Percentiles rank a stretch among this genome's conserved stretches.
These are phyloP conservation scores for Paratrypauchen microcephalus DNA, from an alignment of 2,797 vertebrate genomes.

Conservation along the genomic window DNA sequence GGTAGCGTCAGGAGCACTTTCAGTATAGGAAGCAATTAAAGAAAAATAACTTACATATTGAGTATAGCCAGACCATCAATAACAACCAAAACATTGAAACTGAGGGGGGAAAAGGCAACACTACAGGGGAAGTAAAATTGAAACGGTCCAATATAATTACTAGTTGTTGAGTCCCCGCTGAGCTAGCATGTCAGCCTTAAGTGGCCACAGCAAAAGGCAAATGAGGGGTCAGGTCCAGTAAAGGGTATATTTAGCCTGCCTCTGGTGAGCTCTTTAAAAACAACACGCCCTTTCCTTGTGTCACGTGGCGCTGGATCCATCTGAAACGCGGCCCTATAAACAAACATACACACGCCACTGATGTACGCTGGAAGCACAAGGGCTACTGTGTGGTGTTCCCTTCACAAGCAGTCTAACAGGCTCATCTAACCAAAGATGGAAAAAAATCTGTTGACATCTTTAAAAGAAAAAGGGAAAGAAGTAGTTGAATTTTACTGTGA, in stretches of 20 bases:
- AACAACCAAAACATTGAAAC: conserved; percentile 48
- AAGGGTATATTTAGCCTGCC: conserved; percentile 80
- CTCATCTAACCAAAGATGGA: conserved; percentile 53
- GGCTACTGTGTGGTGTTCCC: conserved; percentile 56
- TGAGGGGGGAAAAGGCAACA: conserved; percentile 56
- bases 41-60: conserved; percentile 18
- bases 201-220: conserved; percentile 81
- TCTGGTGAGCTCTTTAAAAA: conserved; percentile 73
- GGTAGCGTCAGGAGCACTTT: conserved; percentile 6
- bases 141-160: conserved; percentile 77
- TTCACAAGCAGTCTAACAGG: conserved; percentile 37
- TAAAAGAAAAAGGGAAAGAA: conserved; percentile 18
- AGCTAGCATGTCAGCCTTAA: conserved; percentile 73
- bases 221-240: conserved; percentile 80
- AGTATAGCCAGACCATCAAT: conserved; percentile 47
- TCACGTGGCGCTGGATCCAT: conserved; percentile 63
- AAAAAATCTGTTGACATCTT: conserved; percentile 50
- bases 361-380: conserved; percentile 41
- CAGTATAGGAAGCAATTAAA: conserved; percentile 18
- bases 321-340: conserved; percentile 68
- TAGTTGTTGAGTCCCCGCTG: conserved; percentile 63
- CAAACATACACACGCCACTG: conserved; percentile 50
- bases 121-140: conserved; percentile 67
- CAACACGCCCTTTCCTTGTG: conserved; percentile 66
- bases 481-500: too few species aligned